These are phyloP conservation scores for Montipora cactus DNA, from an alignment of 64 coral and sea anemone species.

Conservation along the genomic window DNA sequence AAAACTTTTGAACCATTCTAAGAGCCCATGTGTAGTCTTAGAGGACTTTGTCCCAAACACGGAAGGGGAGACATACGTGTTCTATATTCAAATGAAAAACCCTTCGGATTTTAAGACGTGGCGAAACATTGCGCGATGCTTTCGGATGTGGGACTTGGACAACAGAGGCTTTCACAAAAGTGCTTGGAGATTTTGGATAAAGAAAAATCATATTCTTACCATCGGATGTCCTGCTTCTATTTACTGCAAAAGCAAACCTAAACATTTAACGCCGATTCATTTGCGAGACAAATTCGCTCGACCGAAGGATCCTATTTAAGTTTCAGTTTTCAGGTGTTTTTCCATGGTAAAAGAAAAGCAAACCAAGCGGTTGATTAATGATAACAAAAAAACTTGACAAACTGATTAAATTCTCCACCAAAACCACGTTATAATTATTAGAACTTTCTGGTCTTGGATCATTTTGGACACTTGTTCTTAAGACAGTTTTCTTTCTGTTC, in stretches of 20 bases:
- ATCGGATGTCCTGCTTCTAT: constrained; percentile 76
- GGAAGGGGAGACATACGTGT: constrained; percentile 77
- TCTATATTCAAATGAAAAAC: constrained; percentile 81
- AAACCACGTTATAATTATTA: too few species aligned
- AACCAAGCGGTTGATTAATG: background rate
- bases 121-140: constrained; percentile 83
- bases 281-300: constrained; percentile 66
- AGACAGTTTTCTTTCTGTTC: too few species aligned
- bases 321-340: background rate
- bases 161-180: constrained; percentile 88
- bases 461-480: too few species aligned
- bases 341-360: background rate
- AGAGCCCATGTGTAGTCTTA: constrained; percentile 51
- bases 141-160: constrained; percentile 93
- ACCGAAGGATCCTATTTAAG: constrained; percentile 26
- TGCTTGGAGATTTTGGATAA: constrained; percentile 93
- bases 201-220: constrained; percentile 83
- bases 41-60: constrained; percentile 83
- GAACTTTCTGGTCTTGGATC: too few species aligned
- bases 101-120: constrained; percentile 78
- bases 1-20: constrained; percentile 60
- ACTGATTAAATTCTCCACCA: too few species aligned
- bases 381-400: background rate
- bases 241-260: constrained; percentile 82
- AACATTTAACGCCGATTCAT: constrained; percentile 72